Conservation (phyloP, 2,888 invertebrate species). For the Lysandra coridon region DNA sequence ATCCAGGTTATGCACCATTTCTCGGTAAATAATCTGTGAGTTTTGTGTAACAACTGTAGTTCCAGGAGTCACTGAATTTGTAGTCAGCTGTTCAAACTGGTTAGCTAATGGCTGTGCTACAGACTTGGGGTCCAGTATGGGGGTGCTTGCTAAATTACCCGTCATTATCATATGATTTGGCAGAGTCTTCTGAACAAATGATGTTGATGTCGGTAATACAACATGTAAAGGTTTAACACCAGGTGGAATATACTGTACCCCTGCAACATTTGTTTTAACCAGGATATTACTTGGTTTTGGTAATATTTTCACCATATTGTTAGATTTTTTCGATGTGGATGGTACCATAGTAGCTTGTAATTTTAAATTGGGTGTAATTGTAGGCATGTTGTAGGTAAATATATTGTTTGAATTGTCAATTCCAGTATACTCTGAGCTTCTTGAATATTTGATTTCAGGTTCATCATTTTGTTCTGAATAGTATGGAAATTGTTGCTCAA, state of each 20-base stretch:
- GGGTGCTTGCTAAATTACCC: conserved; percentile 56
- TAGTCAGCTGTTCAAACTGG: conserved; percentile 60
- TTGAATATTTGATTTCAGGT: conserved; percentile 69
- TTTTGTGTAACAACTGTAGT: conserved; percentile 73
- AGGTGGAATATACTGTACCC: conserved; percentile 62
- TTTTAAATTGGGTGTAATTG: conserved; percentile 52
- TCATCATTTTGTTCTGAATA: conserved; percentile 67
- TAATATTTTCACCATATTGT: conserved; percentile 61
- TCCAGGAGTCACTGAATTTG: conserved; percentile 61
- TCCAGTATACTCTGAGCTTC: conserved; percentile 67
- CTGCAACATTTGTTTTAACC: conserved; percentile 63
- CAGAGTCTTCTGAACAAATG: conserved; percentile 71
- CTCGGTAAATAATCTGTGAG: conserved; percentile 74
- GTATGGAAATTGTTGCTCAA: conserved; percentile 61
- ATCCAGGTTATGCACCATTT: conserved; percentile 72
- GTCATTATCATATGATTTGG: conserved; percentile 70
- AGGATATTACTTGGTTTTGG: conserved; percentile 68
- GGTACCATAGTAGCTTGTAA: conserved; percentile 51
- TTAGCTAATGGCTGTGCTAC: conserved; percentile 53
- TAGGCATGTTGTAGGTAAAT: conserved; percentile 57
- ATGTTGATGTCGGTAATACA: conserved; percentile 60
- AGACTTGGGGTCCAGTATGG: conserved; percentile 57
- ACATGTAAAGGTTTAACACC: conserved; percentile 65
- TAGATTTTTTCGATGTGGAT: conserved; percentile 50
- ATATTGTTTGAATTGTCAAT: conserved; percentile 55